Base-by-base conservation (phyloP, 1,140 invertebrate genomes). In the Cryptotermes secundus region DNA sequence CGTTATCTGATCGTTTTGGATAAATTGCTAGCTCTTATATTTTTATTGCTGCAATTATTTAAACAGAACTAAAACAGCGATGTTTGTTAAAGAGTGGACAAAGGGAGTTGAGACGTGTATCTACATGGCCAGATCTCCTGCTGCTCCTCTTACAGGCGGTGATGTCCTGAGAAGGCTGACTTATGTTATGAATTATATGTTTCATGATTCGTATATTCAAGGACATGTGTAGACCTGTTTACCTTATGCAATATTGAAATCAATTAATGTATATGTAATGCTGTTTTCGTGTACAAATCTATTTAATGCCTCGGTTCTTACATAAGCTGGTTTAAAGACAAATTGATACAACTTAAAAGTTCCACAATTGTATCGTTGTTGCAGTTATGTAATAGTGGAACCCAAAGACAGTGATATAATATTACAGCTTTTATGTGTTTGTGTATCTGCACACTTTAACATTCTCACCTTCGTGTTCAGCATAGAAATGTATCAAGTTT, bases 1-100 rank as follows among this genome's bases (percentile, higher is more conserved):
- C n/a, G 59, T 72, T 72, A 72, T 72, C 59, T 31, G 59, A 72
- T 72, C 9, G 26, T 72, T 72, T 65, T 26, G 26, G 59, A 72
- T 72, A 72, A 72, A 72, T 72, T 72, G 31, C 26, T 72, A 72
- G 59, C 59, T 72, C 59, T n/a, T 72, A 72, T 9, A 72, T 31
- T 72, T 72, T 72, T 72, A 72, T 72, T 72, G 16, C 59, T 4
- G 59, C n/a, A 72, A 72, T 72, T 72, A 72, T 72, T 72, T 72
- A 72, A 72, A 72, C 59, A 72, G 26, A 59, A 59, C n/a, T 72
- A 72, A 72, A 31, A 72, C n/a, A 31, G 31, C 7, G 59, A 4
- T 10, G n/a, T 3, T n/a, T 3, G 1, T n/a, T n/a, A 6, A n/a
- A 72, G 26, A 72, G 16, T 10, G 31, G 7, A 16, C 59, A 72